Percentiles rank a stretch among this genome's conserved stretches.
Evolutionary conservation across 2,888 invertebrate genomes (phyloP).

Genomic region (Hypena proboscidalis): DNA sequence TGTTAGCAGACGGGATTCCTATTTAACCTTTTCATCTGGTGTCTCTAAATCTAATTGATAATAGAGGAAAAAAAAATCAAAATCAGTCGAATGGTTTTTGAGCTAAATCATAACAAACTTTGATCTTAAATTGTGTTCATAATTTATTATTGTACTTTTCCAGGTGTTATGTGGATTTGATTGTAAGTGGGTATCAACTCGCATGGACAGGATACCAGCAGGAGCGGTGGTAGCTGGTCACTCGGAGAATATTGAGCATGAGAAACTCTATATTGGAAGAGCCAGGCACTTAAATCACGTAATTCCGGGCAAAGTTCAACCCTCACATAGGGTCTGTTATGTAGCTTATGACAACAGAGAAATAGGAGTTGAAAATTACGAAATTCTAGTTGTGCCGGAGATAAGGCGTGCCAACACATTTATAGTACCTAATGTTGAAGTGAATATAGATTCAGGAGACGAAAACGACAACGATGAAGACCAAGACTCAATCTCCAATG

Average conservation of each 20-base stretch:
- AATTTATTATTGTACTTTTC: slow-evolving; percentile 13
- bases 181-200: slow-evolving; percentile 82
- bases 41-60: too few species aligned
- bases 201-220: slow-evolving; percentile 86
- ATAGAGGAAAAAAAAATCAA: too few species aligned
- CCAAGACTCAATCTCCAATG: slow-evolving; percentile 5
- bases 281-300: slow-evolving; percentile 88
- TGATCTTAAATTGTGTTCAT: not conserved
- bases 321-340: slow-evolving; percentile 89
- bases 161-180: slow-evolving; percentile 71
- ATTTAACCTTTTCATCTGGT: not conserved
- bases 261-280: slow-evolving; percentile 87
- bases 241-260: slow-evolving; percentile 69
- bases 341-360: slow-evolving; percentile 82
- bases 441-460: slow-evolving; percentile 22
- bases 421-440: slow-evolving; percentile 20
- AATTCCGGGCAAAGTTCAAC: slow-evolving; percentile 91
- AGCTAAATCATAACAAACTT: too few species aligned
- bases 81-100: too few species aligned
- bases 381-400: slow-evolving; percentile 55
- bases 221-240: slow-evolving; percentile 88
- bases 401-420: slow-evolving; percentile 35
- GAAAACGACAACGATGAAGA: slow-evolving; percentile 28
- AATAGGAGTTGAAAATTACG: slow-evolving; percentile 47
- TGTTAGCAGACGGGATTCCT: too few species aligned